These are phyloP conservation scores for Cyprinodon brontotheroides DNA, from an alignment of 2,113 vertebrate genomes.

Conservation along the genomic window DNA sequence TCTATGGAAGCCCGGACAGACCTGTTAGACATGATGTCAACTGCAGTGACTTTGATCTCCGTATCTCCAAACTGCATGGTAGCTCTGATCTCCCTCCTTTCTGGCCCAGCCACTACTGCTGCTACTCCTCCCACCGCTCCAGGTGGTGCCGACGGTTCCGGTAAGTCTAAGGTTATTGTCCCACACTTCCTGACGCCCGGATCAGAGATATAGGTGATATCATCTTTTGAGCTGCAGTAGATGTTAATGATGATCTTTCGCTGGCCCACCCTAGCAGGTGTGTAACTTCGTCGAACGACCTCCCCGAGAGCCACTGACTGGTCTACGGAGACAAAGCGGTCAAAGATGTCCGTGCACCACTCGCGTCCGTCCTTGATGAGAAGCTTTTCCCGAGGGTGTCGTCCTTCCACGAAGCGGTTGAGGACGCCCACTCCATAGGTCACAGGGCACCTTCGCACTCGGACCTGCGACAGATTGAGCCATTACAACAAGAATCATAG, in stretches of 20 bases:
- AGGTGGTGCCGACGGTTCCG: constrained; percentile 29
- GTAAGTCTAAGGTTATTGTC: constrained; percentile 89
- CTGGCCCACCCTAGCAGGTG: constrained; percentile 88
- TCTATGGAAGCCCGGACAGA: constrained; percentile 89
- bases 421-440: constrained; percentile 94
- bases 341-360: constrained; percentile 97
- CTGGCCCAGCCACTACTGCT: constrained; percentile 1
- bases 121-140: constrained; percentile 30
- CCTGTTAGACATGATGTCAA: constrained; percentile 86
- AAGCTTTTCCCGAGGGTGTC: constrained; percentile 90
- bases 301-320: constrained; percentile 94
- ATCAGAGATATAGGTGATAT: constrained; percentile 92
- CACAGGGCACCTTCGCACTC: constrained; percentile 90
- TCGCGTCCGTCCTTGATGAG: constrained; percentile 92
- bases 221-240: constrained; percentile 88
- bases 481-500: not conserved
- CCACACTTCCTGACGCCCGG: constrained; percentile 91
- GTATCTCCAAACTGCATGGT: constrained; percentile 98
- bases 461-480: constrained; percentile 61
- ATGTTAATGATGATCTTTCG: constrained; percentile 95
- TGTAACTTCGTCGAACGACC: constrained; percentile 92
- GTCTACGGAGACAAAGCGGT: constrained; percentile 91
- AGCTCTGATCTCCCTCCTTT: constrained; percentile 89
- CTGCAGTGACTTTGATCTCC: constrained; percentile 92
- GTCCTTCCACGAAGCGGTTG: constrained; percentile 90